Conservation (phyloP, 2,888 invertebrate genomes). For the Heliconius sara region DNA sequence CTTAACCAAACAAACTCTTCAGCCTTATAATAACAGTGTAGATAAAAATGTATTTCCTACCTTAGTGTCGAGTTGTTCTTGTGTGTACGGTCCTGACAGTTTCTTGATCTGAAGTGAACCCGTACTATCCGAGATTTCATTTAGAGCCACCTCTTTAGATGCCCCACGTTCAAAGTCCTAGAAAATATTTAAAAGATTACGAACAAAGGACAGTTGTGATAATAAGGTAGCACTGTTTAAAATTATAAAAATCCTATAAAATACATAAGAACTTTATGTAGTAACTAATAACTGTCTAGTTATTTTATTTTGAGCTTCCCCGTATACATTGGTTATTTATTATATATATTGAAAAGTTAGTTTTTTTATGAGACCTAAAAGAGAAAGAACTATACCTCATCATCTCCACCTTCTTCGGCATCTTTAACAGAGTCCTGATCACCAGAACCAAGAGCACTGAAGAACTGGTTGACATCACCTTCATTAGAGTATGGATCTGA, state of each 20-base stretch:
- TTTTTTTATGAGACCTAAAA: neutral
- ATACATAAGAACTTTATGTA: too few species aligned
- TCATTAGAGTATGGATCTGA: constrained; percentile 86
- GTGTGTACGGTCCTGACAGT: constrained; percentile 88
- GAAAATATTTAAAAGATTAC: neutral
- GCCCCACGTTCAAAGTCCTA: constrained; percentile 87
- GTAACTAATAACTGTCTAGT: too few species aligned
- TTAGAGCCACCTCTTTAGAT: constrained; percentile 85
- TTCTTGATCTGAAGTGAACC: constrained; percentile 87
- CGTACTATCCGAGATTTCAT: constrained; percentile 88
- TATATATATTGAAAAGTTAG: too few species aligned
- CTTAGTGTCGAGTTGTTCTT: constrained; percentile 87
- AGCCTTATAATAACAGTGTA: too few species aligned
- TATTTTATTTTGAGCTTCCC: too few species aligned
- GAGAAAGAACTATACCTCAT: constrained; percentile 71
- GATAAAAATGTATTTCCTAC: constrained; percentile 60
- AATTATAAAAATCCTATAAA: too few species aligned
- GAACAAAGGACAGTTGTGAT: too few species aligned
- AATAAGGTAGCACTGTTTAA: too few species aligned
- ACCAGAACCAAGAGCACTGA: constrained; percentile 91
- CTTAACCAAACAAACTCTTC: too few species aligned
- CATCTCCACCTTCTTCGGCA: constrained; percentile 89
- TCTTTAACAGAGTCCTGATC: constrained; percentile 87
- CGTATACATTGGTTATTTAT: too few species aligned
- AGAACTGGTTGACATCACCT: constrained; percentile 88